Evolutionary conservation across 2,888 invertebrate species (phyloP), one percentile per base, ranked within the genome.

Genomic region (Ophioninae sp.): DNA sequence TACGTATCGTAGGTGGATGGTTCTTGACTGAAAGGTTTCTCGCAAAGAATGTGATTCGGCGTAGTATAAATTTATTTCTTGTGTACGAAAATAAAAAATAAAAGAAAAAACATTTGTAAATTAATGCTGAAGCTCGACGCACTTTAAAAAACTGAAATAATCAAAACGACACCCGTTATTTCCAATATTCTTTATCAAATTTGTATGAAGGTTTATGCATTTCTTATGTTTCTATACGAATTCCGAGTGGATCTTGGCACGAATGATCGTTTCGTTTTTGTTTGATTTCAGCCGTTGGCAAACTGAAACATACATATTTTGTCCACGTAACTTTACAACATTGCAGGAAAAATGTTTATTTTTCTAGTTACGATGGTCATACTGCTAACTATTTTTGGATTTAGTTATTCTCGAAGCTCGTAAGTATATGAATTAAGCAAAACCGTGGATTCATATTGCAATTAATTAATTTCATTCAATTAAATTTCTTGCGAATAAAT

Each of bases 301-400:
- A 69, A 79, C 30, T 22, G 67, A 73, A 68, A 69, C 79, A 71
- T 74, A 79, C 56, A 72, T 17, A 51, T 51, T 82, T 73, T 78
- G 20, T 51, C 77, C 81, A 82, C 81, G 59, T 68, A 71, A 77
- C 84, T 82, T 77, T 58, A 30, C 9, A 51, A 81, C 72, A 74
- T 82, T 81, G 56, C 51, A 51, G 13, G 44, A 68, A 87, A 85
- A 87, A 90, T 90, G 89, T 82, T 85, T 85, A 85, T 89, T 82
- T 88, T 88, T 83, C 83, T 90, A 83, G 81, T 88, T 80, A 86
- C 82, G 20, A 85, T 85, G 73, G 84, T 87, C 81, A 85, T 87
- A 63, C 71, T 88, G 81, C 79, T 86, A 61, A 83, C 85, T 86
- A 89, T 90, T 89, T 90, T 90, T 90, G 90, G 88, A 89, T 75